Base-by-base conservation (phyloP, 2,888 invertebrate genomes). In the Dione vanillae region DNA sequence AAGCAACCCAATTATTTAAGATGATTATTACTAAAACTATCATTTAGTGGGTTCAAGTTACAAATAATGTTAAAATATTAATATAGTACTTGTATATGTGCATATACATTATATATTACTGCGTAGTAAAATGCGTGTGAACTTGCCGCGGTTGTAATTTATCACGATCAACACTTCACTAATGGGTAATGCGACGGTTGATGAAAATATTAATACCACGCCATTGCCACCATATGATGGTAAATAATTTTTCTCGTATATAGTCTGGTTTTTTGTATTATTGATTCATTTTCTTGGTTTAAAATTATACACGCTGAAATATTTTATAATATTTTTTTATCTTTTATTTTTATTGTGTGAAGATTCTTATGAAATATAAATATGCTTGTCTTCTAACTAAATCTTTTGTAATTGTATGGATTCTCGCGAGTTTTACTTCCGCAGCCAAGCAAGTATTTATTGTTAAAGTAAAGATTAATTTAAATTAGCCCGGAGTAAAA, bases 151-250 rank as follows among this genome's bases (percentile, higher is more conserved):
- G 84, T 81, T 80, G 81, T 83, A 82, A 82, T 86, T 86, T 85
- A 85, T 85, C 82, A 80, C 82, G 83, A 85, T 88, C 87, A 88
- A 89, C 90, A 89, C 90, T 85, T 83, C 79, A 76, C 80, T 82
- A 80, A 80, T 79, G 77, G 78, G 71, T 86, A 86, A 85, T 85
- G 84, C 79, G 77, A 83, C 82, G 78, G 80, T 43, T 81, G 83
- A 81, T 79, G 78, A 73, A 77, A 74, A 72, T 77, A 69, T 71
- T 67, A 64, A 67, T 62, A 72, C 67, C 71, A 69, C 74, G 62
- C 45, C 56, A 65, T 74, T 67, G 65, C 70, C 71, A 65, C 69
- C 65, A 37, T 37, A 16, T 16, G 54, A 14, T 59, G 67, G 61
- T 41, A 45, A 71, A 73, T 19, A 45, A 70, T 71, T 74, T 74